Evolutionary conservation across 2,888 invertebrate genomes (phyloP), one percentile per base, ranked within the genome.

Genomic region (Synergus gifuensis): DNA sequence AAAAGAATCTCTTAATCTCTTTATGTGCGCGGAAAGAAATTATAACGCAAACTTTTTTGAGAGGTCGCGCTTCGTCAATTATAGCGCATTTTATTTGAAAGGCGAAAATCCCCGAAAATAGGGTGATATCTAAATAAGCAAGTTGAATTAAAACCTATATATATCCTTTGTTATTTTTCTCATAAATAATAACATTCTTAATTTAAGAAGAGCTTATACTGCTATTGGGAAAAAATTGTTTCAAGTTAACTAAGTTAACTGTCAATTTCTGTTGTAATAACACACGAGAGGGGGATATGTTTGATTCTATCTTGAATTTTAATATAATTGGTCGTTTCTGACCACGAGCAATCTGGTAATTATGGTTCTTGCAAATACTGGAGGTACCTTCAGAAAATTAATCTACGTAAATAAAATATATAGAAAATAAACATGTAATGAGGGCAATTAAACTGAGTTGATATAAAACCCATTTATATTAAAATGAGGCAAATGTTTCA

Each of bases 391-490:
- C 28, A 16, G 44, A 7, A 18, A 49, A 22, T 69, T 69, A 69
- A 44, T 12, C 46, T 49, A 14, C 67, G 46, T 69, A 14, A 63
- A 63, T 63, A 36, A 63, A 14, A 69, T 69, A 69, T 69, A 22
- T 49, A 22, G 22, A 44, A 69, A 46, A 49, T n/a, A 66, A 42
- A 42, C 46, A 14, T 46, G 46, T 46, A 46, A 22, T 69, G 14
- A 0, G 46, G 44, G 46, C 46, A 46, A 69, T 69, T 46, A 69
- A 69, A 49, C 22, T 69, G 46, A 22, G 46, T 69, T 46, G 46
- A 69, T 46, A 69, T 28, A 69, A 69, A 69, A 69, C 67, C 16
- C 67, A 69, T 69, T 69, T 69, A 69, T 69, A 69, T 69, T 49
- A 18, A 69, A 49, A 69, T 69, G 46, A 69, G 22, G 67, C 28